Conservation (phyloP, 37 sponge, comb jelly and placozoan genomes). For the Mnemiopsis leidyi region DNA sequence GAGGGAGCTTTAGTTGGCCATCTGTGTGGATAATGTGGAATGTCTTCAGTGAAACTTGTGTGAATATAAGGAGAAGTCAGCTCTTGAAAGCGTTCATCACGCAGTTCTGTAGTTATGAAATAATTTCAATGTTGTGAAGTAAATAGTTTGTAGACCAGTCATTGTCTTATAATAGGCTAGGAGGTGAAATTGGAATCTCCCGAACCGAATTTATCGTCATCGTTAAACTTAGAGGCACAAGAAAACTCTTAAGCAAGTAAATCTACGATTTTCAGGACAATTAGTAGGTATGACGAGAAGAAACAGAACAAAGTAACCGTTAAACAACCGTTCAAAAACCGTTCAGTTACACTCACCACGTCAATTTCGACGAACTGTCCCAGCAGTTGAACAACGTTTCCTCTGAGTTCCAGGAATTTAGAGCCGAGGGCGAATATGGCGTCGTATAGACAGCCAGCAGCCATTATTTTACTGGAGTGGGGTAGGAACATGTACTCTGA, state of each 20-base stretch:
- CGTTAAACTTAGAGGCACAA: no score
- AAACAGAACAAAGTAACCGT: not conserved
- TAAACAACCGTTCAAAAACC: no score
- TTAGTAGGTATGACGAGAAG: not conserved
- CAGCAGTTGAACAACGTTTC: not conserved
- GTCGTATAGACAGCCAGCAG: constrained; percentile 8
- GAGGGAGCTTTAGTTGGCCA: no score
- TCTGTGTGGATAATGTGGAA: not conserved
- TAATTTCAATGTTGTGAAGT: not conserved
- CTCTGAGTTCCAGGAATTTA: not conserved
- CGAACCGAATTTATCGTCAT: no score
- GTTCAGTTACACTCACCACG: not conserved
- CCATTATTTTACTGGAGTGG: constrained; percentile 36
- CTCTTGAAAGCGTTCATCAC: no score
- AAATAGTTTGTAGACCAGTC: not conserved
- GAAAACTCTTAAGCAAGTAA: no score
- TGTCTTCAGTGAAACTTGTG: not conserved
- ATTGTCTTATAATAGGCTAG: no score
- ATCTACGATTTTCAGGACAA: no score
- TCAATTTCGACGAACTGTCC: not conserved
- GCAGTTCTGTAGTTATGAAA: not conserved
- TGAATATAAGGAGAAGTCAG: no score
- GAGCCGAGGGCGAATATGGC: not conserved
- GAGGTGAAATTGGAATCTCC: no score
- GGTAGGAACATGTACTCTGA: constrained; percentile 51